These are phyloP conservation scores for Chitala chitala DNA, from an alignment of 2,113 vertebrate species.

Conservation along the genomic window DNA sequence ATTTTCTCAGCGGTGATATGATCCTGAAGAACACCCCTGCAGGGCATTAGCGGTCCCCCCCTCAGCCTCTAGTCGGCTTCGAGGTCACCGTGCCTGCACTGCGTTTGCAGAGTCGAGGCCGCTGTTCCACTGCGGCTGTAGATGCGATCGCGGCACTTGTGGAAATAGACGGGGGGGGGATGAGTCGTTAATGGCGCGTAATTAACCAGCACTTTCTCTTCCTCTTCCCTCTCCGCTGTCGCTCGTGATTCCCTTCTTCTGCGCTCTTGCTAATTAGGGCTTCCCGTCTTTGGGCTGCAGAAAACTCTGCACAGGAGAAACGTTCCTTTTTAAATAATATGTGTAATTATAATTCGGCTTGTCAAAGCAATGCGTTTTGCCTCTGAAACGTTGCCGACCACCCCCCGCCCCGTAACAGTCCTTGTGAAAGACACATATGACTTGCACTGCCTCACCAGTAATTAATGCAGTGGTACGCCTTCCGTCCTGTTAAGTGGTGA, in stretches of 20 bases:
- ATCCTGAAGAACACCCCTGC: background rate
- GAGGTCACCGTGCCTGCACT: background rate
- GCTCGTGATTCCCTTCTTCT: background rate
- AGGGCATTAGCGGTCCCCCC: background rate
- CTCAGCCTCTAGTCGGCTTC: background rate
- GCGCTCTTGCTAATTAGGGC: slow-evolving; percentile 17
- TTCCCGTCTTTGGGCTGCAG: background rate
- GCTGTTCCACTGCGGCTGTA: background rate
- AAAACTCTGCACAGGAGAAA: background rate
- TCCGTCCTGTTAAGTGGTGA: background rate
- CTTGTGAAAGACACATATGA: too few species aligned
- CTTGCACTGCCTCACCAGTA: background rate
- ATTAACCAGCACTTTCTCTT: slow-evolving; percentile 4
- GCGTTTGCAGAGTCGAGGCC: background rate
- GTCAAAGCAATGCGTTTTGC: background rate
- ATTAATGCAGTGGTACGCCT: background rate
- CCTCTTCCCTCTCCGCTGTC: background rate
- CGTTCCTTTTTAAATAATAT: slow-evolving; percentile 4
- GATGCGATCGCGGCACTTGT: background rate
- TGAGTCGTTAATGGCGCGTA: background rate
- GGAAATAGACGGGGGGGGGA: background rate
- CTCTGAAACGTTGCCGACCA: background rate
- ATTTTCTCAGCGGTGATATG: background rate
- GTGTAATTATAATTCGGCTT: slow-evolving; percentile 13
- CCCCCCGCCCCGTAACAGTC: too few species aligned